Base-by-base conservation (phyloP, 2,113 vertebrate genomes). In the Irena cyanogastra region DNA sequence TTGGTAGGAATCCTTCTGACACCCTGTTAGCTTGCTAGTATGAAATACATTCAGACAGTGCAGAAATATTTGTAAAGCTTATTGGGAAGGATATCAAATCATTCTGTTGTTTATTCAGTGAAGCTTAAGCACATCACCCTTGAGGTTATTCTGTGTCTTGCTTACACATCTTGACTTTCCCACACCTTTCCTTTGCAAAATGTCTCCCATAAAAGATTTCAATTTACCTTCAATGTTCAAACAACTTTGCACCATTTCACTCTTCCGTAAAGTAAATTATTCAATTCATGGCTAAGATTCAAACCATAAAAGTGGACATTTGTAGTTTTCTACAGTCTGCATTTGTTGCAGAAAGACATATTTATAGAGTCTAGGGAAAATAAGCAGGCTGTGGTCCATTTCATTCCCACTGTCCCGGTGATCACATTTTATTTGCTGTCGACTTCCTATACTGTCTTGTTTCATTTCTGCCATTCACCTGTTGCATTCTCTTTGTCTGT, bases 101-200 rank as follows among this genome's bases (percentile, higher is more conserved):
- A 91, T 83, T 71, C 54, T 87, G 54, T 74, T 87, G 54, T 95
- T 93, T 93, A 88, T 89, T 89, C 87, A 89, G 59, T 91, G 79
- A 95, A 91, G 77, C 60, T 83, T 92, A 85, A 82, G 41, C 56
- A 54, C 37, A 66, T 91, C 74, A 78, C 37, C 10, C 4, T 16
- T 85, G 66, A 84, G 64, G 66, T 84, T 93, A 65, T 65, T 83
- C 52, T 37, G 44, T 61, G 33, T 42, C 70, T 94, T 4, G 12
- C 57, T 94, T 81, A 49, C 37, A 54, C 35, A 60, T 74, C 64
- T 85, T 84, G 88, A 70, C 54, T 94, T 74, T n/a, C 30, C 61
- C 33, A 61, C 21, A 80, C 11, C 18, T 52, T 83, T 83, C 47
- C 30, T 90, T 81, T 70, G 42, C 72, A 71, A 95, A 91, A 30